A percentile compares a stretch with the other conserved stretches of the same genome.
Evolutionary conservation across 2,797 vertebrate genomes (phyloP).

Genomic region (Triplophysa bombifrons): DNA sequence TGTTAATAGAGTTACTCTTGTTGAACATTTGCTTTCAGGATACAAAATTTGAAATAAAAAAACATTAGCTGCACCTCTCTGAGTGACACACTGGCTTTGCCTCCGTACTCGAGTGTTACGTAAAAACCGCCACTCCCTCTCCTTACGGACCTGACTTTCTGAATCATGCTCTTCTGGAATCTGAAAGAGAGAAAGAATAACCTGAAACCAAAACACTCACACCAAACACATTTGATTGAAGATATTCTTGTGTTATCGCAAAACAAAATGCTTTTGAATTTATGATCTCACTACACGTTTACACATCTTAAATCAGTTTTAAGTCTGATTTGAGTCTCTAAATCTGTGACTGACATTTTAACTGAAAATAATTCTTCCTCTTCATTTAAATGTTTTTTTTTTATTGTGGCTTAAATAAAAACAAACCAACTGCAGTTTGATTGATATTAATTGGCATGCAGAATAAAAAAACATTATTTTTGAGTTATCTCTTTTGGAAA

Average conservation of each 20-base stretch:
- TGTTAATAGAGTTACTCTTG: not conserved
- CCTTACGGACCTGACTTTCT: conserved; percentile 94
- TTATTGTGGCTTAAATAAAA: no score
- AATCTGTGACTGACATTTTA: no score
- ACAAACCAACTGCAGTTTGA: no score
- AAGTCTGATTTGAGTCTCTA: no score
- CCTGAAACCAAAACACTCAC: not conserved
- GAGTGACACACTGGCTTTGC: conserved; percentile 87
- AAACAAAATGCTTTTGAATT: not conserved
- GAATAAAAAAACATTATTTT: no score
- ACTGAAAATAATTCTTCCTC: no score
- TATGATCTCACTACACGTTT: not conserved
- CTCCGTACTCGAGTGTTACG: conserved; percentile 86
- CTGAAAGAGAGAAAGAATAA: conserved; percentile 63
- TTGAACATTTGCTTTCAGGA: not conserved
- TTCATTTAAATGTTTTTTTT: no score
- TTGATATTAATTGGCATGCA: no score
- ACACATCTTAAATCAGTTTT: no score
- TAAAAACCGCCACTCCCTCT: conserved; percentile 95
- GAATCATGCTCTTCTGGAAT: conserved; percentile 95
- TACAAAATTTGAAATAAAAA: not conserved
- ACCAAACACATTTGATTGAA: not conserved
- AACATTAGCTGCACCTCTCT: conserved; percentile 78
- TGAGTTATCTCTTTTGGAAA: no score
- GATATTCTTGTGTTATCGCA: not conserved